A percentile compares a stretch with the other conserved stretches of the same genome.
phyloP scores from a whole-genome alignment of 2,888 invertebrate species.

The Escarpia spicata region DNA sequence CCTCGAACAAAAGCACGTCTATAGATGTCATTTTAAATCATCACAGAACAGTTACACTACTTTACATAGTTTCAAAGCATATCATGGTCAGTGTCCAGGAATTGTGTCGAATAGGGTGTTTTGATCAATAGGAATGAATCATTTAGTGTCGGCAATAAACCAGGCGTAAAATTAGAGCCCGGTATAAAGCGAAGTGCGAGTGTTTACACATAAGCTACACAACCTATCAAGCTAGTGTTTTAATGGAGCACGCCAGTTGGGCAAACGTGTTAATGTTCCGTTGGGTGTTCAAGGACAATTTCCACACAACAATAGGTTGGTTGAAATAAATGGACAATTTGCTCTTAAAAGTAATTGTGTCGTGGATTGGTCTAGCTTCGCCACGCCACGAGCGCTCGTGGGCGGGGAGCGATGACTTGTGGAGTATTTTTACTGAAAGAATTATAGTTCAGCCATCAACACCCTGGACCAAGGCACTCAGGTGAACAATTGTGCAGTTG shows the following conservation, averaged over 20 bases:
- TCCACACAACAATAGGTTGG: not conserved
- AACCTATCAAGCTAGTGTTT: not conserved
- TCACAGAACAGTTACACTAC: not conserved
- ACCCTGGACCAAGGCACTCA: not conserved
- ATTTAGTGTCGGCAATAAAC: not conserved
- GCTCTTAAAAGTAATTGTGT: slow-evolving; percentile 4
- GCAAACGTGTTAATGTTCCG: not conserved
- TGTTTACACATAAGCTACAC: not conserved
- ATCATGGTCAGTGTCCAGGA: not conserved
- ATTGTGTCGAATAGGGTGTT: not conserved
- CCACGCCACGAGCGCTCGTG: not conserved
- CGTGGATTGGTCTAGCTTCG: not conserved
- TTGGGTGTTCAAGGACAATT: not conserved
- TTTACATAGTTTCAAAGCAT: not conserved
- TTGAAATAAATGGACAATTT: not conserved
- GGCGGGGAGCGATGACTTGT: not conserved
- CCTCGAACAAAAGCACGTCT: not conserved
- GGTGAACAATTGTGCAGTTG: not conserved
- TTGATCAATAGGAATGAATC: not conserved
- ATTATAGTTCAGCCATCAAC: not conserved
- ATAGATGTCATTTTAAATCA: not conserved
- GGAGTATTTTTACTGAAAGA: not conserved
- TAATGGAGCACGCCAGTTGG: not conserved
- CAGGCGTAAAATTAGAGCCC: not conserved
- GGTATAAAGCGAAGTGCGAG: not conserved